Conservation (phyloP, 2,888 invertebrate genomes). For the Cosmorhoe ocellata region DNA sequence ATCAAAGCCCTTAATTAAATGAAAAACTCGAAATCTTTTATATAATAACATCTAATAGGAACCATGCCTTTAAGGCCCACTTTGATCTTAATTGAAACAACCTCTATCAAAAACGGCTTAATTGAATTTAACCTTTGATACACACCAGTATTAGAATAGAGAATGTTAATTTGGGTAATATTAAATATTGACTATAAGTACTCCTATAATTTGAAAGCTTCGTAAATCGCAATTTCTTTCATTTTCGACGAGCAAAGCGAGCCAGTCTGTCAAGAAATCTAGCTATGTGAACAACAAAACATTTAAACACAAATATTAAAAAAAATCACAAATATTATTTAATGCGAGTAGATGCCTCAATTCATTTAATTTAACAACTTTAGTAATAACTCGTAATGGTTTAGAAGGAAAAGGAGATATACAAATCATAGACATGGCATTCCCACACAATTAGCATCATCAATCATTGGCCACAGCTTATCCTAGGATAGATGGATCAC, state of each 20-base stretch:
- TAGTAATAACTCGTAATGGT: neutral
- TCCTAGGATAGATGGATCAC: neutral
- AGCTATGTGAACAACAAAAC: too few species aligned
- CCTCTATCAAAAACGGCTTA: conserved; percentile 47
- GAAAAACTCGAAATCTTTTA: neutral
- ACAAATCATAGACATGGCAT: conserved; percentile 27
- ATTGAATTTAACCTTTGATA: conserved; percentile 43
- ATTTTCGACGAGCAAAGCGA: too few species aligned
- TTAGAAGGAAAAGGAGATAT: conserved; percentile 3
- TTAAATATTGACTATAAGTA: conserved; percentile 10
- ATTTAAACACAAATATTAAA: too few species aligned
- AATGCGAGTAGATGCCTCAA: too few species aligned
- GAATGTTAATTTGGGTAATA: conserved; percentile 20
- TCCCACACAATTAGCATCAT: conserved; percentile 28
- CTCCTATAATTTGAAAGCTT: neutral
- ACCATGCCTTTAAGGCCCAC: conserved; percentile 14
- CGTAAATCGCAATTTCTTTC: neutral
- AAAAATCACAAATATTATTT: too few species aligned
- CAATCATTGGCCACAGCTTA: conserved; percentile 25
- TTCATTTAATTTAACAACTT: conserved; percentile 1
- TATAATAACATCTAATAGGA: conserved; percentile 3
- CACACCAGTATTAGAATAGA: conserved; percentile 9
- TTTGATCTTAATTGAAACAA: conserved; percentile 33
- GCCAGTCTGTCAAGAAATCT: too few species aligned
- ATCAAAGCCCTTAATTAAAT: neutral